These are phyloP conservation scores for Pogonognathellus flavescens DNA, from an alignment of 1,140 invertebrate genomes.

Conservation along the genomic window DNA sequence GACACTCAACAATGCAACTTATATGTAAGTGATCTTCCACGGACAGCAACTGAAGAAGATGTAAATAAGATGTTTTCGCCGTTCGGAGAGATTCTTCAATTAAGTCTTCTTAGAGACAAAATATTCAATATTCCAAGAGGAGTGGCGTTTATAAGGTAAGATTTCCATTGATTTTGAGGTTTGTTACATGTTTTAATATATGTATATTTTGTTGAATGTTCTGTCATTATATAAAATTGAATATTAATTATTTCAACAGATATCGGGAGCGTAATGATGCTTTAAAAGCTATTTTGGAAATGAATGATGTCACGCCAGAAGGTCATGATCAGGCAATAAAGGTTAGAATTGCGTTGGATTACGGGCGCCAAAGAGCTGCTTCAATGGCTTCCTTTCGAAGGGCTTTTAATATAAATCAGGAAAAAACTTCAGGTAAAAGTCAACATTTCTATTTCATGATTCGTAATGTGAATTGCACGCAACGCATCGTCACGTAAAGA, in stretches of 20 bases:
- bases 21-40: conserved; percentile 92
- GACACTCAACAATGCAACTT: conserved; percentile 83
- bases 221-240: no score
- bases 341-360: conserved; percentile 94
- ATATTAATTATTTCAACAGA: conserved; percentile 71
- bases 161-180: no score
- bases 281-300: conserved; percentile 84
- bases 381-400: conserved; percentile 71
- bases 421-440: no score
- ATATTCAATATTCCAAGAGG: conserved; percentile 86
- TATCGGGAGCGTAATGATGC: conserved; percentile 86
- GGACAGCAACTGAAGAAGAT: conserved; percentile 84
- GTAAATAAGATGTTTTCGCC: conserved; percentile 87
- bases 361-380: conserved; percentile 88
- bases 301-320: conserved; percentile 88
- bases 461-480: no score
- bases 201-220: no score
- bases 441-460: no score
- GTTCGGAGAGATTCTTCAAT: conserved; percentile 90
- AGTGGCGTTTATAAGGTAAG: conserved; percentile 92
- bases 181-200: no score
- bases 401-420: conserved; percentile 72
- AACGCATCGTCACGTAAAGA: no score
- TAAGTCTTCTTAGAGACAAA: conserved; percentile 89
- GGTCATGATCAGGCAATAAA: conserved; percentile 85